Evolutionary conservation across 2,797 vertebrate genomes (phyloP).

Genomic region (Dermochelys coriacea): DNA sequence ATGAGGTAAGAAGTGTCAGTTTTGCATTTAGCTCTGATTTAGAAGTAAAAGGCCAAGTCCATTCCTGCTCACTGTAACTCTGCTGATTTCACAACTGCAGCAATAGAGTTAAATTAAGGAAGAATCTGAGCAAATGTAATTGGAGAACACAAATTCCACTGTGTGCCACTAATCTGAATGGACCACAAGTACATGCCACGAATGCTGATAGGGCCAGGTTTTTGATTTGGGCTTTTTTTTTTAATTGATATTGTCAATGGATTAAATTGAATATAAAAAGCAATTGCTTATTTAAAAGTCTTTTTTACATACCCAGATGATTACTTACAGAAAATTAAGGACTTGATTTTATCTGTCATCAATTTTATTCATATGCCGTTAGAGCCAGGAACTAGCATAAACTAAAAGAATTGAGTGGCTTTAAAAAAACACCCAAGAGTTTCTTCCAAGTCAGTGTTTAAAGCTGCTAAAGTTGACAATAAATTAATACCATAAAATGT

Average conservation of each 20-base stretch:
- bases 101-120: not conserved
- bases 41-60: not conserved
- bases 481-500: not conserved
- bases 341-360: not conserved
- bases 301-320: not conserved
- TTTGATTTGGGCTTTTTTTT: too few species aligned
- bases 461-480: not conserved
- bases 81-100: not conserved
- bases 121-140: not conserved
- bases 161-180: not conserved
- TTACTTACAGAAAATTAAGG: not conserved
- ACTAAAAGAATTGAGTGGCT: not conserved
- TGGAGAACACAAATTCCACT: not conserved
- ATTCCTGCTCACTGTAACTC: not conserved
- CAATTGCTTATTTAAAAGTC: not conserved
- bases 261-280: not conserved
- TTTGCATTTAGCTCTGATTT: not conserved
- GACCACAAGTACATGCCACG: not conserved
- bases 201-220: too few species aligned
- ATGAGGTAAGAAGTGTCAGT: not conserved
- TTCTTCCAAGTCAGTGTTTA: not conserved
- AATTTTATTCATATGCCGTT: not conserved
- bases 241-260: too few species aligned
- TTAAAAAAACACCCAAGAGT: not conserved
- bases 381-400: not conserved